Evolutionary conservation across 2,797 vertebrate species (phyloP), one percentile per base, ranked within the genome.

Genomic region (Gadopsis marmoratus): DNA sequence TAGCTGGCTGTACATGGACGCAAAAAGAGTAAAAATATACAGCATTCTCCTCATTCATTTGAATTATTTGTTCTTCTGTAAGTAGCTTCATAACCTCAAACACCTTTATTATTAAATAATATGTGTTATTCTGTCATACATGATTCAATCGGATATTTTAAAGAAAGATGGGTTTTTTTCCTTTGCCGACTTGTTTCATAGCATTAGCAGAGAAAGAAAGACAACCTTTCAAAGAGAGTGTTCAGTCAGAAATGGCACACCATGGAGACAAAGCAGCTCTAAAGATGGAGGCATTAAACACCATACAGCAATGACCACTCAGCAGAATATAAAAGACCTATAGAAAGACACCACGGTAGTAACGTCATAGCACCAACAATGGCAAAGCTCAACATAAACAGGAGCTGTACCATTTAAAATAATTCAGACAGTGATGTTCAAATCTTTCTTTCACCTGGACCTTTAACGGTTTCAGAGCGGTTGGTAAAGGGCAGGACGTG

Each of bases 401-500:
- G 41, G 3, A 35, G 23, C 31, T 29, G 13, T 16, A 60, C 4
- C 2, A 6, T 21, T 21, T 21, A 4, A 17, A 29, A 23, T 31
- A 9, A 10, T 33, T 50, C 19, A 23, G 1, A 66, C 12, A 21
- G 4, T 9, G 39, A 43, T 56, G 26, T 45, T 13, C 12, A 31
- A 43, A 14, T 59, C 55, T 7, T 31, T 48, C 37, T 31, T 43
- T 33, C 13, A 53, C n/a, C 50, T 37, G 7, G 10, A 33, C 16
- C 43, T 37, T 61, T 26, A 55, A 1, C 7, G 1, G 0, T 8
- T 43, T 37, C n/a, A 7, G 3, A 21, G 43, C 7, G 10, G 43
- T 4, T 33, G 35, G 31, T 23, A 58, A 74, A 61, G 65, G 72
- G 58, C 21, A 51, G 35, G 26, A 50, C 16, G 68, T 23, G 55